Base-by-base conservation (phyloP, 2,888 invertebrate species). In the Synergus laeviventris region DNA sequence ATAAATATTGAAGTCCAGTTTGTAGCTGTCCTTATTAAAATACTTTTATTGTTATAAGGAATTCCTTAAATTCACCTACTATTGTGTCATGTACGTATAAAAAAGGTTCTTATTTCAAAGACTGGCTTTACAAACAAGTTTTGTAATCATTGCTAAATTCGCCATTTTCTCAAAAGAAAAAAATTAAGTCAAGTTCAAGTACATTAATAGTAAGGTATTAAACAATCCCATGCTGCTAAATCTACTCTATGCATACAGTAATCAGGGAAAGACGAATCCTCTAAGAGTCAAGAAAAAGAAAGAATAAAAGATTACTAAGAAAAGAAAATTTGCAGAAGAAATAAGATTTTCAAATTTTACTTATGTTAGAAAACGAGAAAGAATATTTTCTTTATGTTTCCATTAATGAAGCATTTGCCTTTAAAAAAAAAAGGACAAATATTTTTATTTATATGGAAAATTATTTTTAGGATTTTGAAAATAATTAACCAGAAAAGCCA, bases 161-260 rank as follows among this genome's bases (percentile, higher is more conserved):
- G 31, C 2, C 16, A 49, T 49, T 31, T 54, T 5, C 36, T 49
- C 31, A 9, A 12, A 24, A 70, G 3, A 70, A 70, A 66, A 62
- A 18, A 11, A 39, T 31, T 24, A 66, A 45, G 21, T 45, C 7
- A 45, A 24, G 24, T 11, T 70, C 16, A 21, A 70, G 16, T 70
- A 45, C 42, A 49, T 24, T 21, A 42, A 21, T 11, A 49, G 49
- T 49, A 70, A n/a, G 31, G 18, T 54, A 14, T n/a, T 59, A 36
- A 70, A 81, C 76, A 62, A 75, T 77, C 75, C 73, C 84, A 84
- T 84, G 84, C 84, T 85, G 62, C 81, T 85, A 85, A 77, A 78
- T 85, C 81, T 84, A 84, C 81, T 79, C 81, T 79, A 83, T 83
- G 81, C 75, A 73, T 78, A 81, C 80, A 84, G 31, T 5, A 76